phyloP scores from a whole-genome alignment of 2,888 invertebrate genomes.

The Cynaeus angustus region DNA sequence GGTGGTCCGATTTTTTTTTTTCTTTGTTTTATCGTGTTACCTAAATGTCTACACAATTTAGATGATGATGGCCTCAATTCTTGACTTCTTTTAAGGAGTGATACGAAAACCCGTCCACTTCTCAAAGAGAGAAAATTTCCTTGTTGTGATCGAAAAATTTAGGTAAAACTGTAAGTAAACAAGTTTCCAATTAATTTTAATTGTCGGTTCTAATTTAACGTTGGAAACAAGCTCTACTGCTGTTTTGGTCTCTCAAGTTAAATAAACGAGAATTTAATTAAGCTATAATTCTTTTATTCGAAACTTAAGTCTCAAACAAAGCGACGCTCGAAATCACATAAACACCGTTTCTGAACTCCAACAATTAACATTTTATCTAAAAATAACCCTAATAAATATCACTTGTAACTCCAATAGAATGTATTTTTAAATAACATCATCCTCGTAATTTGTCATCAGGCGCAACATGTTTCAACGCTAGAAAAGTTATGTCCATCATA shows the following conservation, averaged over 20 bases:
- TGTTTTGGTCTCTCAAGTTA: conserved; percentile 51
- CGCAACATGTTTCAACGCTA: background rate
- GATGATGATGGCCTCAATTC: conserved; percentile 23
- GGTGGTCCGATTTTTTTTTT: conserved; percentile 45
- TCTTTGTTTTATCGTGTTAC: conserved; percentile 45
- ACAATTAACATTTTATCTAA: conserved; percentile 8
- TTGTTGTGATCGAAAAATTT: conserved; percentile 48
- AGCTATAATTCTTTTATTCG: conserved; percentile 58
- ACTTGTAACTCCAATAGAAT: background rate
- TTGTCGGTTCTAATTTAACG: conserved; percentile 58
- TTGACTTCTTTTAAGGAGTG: conserved; percentile 28
- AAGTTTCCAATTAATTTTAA: conserved; percentile 61
- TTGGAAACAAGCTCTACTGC: conserved; percentile 49
- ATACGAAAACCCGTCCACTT: conserved; percentile 8
- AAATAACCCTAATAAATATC: background rate
- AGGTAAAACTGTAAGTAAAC: conserved; percentile 56
- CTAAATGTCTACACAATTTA: conserved; percentile 45
- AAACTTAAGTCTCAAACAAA: conserved; percentile 37
- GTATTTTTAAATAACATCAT: too few species aligned
- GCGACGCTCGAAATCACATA: conserved; percentile 52
- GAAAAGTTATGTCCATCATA: conserved; percentile 32
- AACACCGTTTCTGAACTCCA: conserved; percentile 52
- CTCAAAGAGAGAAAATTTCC: background rate
- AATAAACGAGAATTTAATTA: conserved; percentile 56
- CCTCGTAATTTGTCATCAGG: too few species aligned